Conservation (phyloP, 2,888 invertebrate genomes). For the Spisula subtruncata region DNA sequence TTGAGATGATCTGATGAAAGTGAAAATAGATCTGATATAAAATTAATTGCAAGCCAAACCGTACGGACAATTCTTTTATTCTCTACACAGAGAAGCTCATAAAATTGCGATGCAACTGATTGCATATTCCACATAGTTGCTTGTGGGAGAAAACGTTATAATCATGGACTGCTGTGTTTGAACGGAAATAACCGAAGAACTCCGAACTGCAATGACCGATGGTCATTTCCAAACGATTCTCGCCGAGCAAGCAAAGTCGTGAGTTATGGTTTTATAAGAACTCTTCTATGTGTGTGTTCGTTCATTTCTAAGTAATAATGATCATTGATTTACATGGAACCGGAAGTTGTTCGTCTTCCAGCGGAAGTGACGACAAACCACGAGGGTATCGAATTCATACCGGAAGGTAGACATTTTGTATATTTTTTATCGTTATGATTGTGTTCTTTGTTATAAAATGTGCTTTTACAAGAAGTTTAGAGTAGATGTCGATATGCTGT, state of each 20-base stretch:
- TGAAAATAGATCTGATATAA: conserved; percentile 19
- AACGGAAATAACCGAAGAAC: conserved; percentile 2
- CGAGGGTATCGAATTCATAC: conserved; percentile 40
- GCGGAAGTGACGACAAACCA: neutral
- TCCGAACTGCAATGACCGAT: neutral
- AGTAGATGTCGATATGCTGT: neutral
- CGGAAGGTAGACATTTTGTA: conserved; percentile 50
- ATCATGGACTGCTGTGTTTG: conserved; percentile 6
- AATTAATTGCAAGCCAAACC: neutral
- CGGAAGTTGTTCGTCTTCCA: conserved; percentile 11
- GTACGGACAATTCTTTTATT: conserved; percentile 11
- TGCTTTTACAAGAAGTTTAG: conserved; percentile 37
- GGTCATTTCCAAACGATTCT: neutral
- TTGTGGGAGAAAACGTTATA: neutral
- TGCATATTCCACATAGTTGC: conserved; percentile 13
- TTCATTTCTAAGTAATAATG: conserved; percentile 18
- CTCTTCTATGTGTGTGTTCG: neutral
- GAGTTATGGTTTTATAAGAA: neutral
- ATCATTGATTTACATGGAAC: neutral
- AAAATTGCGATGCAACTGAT: conserved; percentile 3
- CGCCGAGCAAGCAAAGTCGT: neutral
- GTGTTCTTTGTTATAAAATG: conserved; percentile 42
- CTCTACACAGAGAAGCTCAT: neutral
- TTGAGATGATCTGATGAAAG: conserved; percentile 16
- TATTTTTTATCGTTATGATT: conserved; percentile 44